phyloP scores from a whole-genome alignment of 1,140 invertebrate species.

The Pseudomyrmex concolor region DNA sequence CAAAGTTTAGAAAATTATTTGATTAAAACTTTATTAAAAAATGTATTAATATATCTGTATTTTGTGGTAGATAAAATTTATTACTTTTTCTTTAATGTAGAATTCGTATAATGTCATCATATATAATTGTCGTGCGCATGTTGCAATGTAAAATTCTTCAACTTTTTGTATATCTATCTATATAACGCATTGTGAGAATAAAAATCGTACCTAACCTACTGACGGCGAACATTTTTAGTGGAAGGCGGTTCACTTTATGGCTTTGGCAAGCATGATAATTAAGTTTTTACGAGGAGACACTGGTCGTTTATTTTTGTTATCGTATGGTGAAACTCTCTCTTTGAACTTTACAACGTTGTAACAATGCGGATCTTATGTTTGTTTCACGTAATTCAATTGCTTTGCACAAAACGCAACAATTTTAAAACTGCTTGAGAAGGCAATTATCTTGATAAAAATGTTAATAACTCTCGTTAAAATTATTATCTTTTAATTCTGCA shows the following conservation, averaged over 20 bases:
- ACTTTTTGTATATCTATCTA: no score
- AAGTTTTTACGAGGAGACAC: constrained; percentile 59
- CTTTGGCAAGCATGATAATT: constrained; percentile 15
- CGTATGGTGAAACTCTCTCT: constrained; percentile 1
- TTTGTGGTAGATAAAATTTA: no score
- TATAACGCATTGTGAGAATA: neutral
- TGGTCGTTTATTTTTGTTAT: constrained; percentile 36
- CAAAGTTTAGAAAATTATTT: no score
- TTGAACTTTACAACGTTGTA: constrained; percentile 45
- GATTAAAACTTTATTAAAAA: no score
- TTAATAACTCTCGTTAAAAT: neutral
- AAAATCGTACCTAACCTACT: neutral
- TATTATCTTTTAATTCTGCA: neutral
- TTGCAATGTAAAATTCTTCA: no score
- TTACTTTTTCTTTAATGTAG: no score
- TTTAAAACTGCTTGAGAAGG: constrained; percentile 1
- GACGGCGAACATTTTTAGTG: constrained; percentile 23
- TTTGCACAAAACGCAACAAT: neutral
- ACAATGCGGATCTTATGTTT: constrained; percentile 1
- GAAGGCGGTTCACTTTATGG: constrained; percentile 47
- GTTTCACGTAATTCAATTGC: constrained; percentile 29
- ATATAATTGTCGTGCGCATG: no score
- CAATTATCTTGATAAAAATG: constrained; percentile 1
- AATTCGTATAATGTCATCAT: no score
- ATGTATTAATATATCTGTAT: no score